These are phyloP conservation scores for Dendropsophus ebraccatus DNA, from an alignment of 2,113 vertebrate species.

Conservation along the genomic window DNA sequence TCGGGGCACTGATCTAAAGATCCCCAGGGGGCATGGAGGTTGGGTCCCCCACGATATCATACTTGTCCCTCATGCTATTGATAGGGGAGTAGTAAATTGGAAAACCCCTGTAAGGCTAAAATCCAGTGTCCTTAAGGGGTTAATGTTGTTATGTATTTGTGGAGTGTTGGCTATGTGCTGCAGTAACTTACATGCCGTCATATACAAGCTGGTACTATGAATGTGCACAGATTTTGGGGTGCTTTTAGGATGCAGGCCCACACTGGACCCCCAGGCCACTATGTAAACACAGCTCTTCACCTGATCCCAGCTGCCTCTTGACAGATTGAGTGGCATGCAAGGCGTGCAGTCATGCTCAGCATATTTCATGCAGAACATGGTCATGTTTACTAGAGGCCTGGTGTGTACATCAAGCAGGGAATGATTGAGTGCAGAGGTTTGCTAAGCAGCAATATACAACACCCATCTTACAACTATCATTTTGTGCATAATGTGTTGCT, in stretches of 20 bases:
- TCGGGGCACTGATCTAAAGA: too few relatives aligned
- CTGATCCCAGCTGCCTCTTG: background rate
- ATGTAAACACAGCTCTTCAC: background rate
- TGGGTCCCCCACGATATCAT: too few relatives aligned
- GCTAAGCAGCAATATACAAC: background rate
- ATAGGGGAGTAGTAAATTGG: too few relatives aligned
- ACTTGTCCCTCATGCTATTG: too few relatives aligned
- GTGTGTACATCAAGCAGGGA: background rate
- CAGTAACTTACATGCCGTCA: background rate
- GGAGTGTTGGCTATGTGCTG: background rate
- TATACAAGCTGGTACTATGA: background rate
- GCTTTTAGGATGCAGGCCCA: background rate
- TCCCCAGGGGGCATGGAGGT: too few relatives aligned
- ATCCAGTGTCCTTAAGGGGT: too few relatives aligned
- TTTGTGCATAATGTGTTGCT: slow-evolving; percentile 39
- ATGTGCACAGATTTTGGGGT: too few relatives aligned
- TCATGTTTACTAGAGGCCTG: slow-evolving; percentile 17
- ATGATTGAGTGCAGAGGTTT: slow-evolving; percentile 3
- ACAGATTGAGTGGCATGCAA: background rate
- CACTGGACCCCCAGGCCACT: background rate
- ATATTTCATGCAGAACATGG: slow-evolving; percentile 1
- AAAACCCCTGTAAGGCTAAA: too few relatives aligned
- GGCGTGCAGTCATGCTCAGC: background rate
- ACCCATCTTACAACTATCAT: background rate
- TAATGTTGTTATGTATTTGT: background rate